These are phyloP conservation scores for Eumacrocentrus americanus DNA, from an alignment of 2,888 invertebrate species.

Conservation along the genomic window DNA sequence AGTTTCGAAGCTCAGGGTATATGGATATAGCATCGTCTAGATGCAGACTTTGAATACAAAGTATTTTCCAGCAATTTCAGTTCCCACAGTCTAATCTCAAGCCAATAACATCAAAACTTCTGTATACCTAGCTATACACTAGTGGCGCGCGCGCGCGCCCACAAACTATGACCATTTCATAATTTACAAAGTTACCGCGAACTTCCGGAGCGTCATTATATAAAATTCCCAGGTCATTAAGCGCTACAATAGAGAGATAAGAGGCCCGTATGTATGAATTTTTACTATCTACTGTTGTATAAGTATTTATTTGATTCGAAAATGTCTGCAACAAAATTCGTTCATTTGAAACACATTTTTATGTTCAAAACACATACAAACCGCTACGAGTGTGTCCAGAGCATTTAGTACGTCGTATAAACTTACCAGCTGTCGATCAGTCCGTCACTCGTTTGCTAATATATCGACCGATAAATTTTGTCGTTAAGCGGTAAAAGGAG, in stretches of 20 bases:
- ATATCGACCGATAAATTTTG: too few relatives aligned
- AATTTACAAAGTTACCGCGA: constrained; percentile 6
- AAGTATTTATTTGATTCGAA: too few relatives aligned
- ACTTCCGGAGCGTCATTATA: constrained; percentile 10
- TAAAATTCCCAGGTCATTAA: constrained; percentile 7
- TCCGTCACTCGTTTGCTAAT: too few relatives aligned
- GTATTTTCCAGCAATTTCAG: constrained; percentile 10
- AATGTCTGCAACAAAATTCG: too few relatives aligned
- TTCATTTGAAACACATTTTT: too few relatives aligned
- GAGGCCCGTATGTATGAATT: not conserved
- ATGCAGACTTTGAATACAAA: not conserved
- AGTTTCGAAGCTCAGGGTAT: not conserved
- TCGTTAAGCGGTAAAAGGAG: too few relatives aligned
- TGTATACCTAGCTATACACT: not conserved
- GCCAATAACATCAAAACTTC: constrained; percentile 19
- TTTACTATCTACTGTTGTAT: too few relatives aligned
- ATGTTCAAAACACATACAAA: too few relatives aligned
- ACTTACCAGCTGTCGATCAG: too few relatives aligned
- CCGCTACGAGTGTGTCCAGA: too few relatives aligned
- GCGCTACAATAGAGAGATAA: not conserved
- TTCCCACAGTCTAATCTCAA: constrained; percentile 13
- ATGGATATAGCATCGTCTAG: not conserved
- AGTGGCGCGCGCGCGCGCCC: not conserved
- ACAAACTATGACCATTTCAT: constrained; percentile 8
- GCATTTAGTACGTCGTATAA: too few relatives aligned